Base-by-base conservation (phyloP, 2,888 invertebrate genomes). In the Rhimphoctona megacephalus region DNA sequence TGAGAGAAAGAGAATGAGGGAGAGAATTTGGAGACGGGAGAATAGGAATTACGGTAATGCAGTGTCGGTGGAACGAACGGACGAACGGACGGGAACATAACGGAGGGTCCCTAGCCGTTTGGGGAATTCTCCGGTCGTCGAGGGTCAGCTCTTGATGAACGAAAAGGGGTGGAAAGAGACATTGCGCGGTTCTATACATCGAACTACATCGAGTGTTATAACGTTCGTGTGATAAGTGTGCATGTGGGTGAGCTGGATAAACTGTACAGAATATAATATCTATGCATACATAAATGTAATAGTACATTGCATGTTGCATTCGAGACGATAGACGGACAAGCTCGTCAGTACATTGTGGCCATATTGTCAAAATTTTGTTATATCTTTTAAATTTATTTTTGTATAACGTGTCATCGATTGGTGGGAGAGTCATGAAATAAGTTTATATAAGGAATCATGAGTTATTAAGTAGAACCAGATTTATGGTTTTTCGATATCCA, bases 11-110 rank as follows among this genome's bases (percentile, higher is more conserved):
- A 81, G 74, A 61, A 19, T 72, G 54, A 39, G 57, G 19, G 64
- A n/a, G 54, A 79, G 66, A 82, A 81, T 43, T 85, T 61, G 25
- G 74, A 70, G 84, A 54, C 74, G 67, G 81, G 74, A 69, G 80
- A 87, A 87, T 87, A 85, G 79, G 87, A 89, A 91, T 89, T 90
- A 86, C 87, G 83, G 89, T 88, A 83, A 88, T 87, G 76, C 87
- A 87, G 87, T 76, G 83, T 74, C 76, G 82, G 82, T 79, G 69
- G 76, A 79, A 86, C 76, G 85, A 77, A 82, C 57, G 83, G 80
- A 86, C 70, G 85, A 77, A 82, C 57, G 83, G 76, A 74, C 73
- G 82, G 73, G 61, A 70, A 72, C 52, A 33, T 81, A 66, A 81
- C 64, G 52, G 81, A 77, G 70, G 76, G 85, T 64, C 73, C 70